Evolutionary conservation across 2,888 invertebrate species (phyloP).

Genomic region (Callinectes sapidus): DNA sequence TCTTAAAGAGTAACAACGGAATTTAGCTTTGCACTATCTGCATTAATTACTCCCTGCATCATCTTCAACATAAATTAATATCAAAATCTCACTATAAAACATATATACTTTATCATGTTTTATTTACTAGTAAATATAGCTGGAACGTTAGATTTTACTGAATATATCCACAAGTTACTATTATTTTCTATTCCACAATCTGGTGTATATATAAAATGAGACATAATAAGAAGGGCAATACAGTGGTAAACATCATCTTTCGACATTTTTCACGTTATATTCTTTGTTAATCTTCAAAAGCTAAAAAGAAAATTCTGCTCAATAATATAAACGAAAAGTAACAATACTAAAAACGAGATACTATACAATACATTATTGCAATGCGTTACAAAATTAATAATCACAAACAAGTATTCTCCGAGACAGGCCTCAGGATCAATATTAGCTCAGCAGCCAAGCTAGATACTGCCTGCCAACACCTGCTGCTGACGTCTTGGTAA

Average conservation of each 20-base stretch:
- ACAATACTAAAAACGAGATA: neutral
- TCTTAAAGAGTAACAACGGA: neutral
- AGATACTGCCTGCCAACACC: neutral
- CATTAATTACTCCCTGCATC: neutral
- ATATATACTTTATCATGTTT: neutral
- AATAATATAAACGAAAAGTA: neutral
- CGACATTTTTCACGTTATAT: neutral
- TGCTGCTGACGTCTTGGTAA: neutral
- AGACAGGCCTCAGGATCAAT: constrained; percentile 22
- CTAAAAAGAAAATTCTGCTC: neutral
- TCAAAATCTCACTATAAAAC: neutral
- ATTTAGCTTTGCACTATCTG: neutral
- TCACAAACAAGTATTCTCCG: neutral
- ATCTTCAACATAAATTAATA: neutral
- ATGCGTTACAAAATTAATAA: neutral
- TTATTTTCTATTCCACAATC: neutral
- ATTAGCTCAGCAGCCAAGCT: constrained; percentile 8
- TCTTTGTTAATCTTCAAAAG: neutral
- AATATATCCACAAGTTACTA: neutral
- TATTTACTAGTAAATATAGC: neutral
- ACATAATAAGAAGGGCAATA: no score
- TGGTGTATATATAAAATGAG: neutral
- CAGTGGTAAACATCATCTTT: neutral
- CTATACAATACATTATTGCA: neutral
- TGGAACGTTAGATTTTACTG: neutral